These are phyloP conservation scores for Erebia aethiops DNA, from an alignment of 2,888 invertebrate species.

Conservation along the genomic window DNA sequence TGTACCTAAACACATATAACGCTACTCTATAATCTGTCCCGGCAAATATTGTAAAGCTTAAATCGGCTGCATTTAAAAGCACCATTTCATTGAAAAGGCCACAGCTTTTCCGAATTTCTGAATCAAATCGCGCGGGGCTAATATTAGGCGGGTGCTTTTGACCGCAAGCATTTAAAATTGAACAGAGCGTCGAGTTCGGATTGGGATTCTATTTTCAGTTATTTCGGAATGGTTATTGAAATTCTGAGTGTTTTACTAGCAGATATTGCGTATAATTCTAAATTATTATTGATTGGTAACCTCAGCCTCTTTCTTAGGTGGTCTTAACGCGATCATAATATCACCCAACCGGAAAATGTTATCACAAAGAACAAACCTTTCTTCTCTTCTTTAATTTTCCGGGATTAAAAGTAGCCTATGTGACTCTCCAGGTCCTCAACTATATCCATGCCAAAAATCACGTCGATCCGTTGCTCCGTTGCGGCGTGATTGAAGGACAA, in stretches of 20 bases:
- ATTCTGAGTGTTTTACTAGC: neutral
- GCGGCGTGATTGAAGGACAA: no score
- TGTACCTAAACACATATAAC: slow-evolving; percentile 17
- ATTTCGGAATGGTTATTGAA: neutral
- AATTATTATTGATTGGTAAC: no score
- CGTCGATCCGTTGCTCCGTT: no score
- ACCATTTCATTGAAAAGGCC: slow-evolving; percentile 72
- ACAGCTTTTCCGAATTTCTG: slow-evolving; percentile 44
- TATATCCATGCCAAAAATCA: no score
- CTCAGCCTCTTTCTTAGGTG: no score
- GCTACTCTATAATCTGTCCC: slow-evolving; percentile 76
- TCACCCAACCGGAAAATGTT: no score
- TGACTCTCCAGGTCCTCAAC: no score
- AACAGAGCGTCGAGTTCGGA: slow-evolving; percentile 18
- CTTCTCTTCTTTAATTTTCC: no score
- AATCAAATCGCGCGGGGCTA: slow-evolving; percentile 31
- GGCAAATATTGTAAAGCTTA: slow-evolving; percentile 72
- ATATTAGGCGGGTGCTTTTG: slow-evolving; percentile 26
- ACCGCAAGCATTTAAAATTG: slow-evolving; percentile 37
- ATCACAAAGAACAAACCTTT: no score
- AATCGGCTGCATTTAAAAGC: slow-evolving; percentile 78
- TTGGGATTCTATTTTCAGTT: slow-evolving; percentile 10
- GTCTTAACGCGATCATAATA: no score
- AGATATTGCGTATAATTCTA: neutral
- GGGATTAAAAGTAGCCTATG: no score